Conservation (phyloP, 2,113 vertebrate species). For the Strigops habroptila region DNA sequence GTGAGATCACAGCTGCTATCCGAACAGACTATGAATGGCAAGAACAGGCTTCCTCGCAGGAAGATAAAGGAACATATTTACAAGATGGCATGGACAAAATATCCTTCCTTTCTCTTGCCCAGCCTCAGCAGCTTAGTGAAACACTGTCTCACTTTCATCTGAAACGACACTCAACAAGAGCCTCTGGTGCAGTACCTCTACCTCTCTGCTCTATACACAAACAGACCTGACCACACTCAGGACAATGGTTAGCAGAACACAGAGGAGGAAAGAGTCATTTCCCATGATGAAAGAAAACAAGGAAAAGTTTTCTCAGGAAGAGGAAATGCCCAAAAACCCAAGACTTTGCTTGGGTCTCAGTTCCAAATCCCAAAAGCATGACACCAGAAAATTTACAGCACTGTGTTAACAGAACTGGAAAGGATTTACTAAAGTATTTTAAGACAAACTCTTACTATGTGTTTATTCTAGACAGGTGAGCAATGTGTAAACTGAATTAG, state of each 20-base stretch:
- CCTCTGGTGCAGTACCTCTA: not conserved
- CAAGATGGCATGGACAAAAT: constrained; percentile 32
- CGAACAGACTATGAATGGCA: constrained; percentile 28
- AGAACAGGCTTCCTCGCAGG: constrained; percentile 20
- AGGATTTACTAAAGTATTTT: not conserved
- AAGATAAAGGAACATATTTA: constrained; percentile 32
- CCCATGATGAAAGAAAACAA: not conserved
- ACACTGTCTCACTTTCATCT: not conserved
- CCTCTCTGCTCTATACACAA: not conserved
- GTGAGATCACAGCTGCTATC: constrained; percentile 52
- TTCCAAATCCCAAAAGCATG: not conserved
- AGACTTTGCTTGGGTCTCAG: not conserved
- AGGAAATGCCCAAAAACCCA: not conserved
- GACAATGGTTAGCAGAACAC: not conserved
- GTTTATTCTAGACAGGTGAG: not conserved
- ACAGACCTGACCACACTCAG: not conserved
- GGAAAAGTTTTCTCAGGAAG: not conserved
- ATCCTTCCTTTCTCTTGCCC: not conserved
- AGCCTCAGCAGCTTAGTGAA: constrained; percentile 13
- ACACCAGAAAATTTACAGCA: not conserved
- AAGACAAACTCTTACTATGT: not conserved
- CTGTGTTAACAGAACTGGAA: not conserved
- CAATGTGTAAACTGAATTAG: not conserved
- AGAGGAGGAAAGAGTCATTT: not conserved
- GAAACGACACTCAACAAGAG: not conserved